Percentiles rank a stretch among this genome's conserved stretches.
Evolutionary conservation across 2,113 vertebrate genomes (phyloP).

Genomic region (Hassar affinis): DNA sequence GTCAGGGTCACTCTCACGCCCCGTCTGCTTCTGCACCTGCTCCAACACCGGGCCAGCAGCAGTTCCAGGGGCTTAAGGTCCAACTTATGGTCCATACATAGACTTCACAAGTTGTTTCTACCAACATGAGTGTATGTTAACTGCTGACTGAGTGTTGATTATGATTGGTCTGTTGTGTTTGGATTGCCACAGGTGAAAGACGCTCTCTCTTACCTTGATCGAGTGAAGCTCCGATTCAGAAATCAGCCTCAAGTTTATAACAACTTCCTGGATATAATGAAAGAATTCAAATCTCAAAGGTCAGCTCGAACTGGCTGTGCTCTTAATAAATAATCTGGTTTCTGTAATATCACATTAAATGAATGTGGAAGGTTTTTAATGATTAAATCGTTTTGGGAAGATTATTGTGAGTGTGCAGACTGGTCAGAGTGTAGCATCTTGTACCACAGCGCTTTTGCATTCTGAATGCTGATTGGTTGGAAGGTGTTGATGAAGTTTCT

Average conservation of each 20-base stretch:
- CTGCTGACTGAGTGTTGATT: background rate
- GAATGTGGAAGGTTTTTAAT: background rate
- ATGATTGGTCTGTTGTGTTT: background rate
- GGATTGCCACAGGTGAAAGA: conserved; percentile 86
- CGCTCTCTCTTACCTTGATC: conserved; percentile 95
- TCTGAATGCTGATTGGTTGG: background rate
- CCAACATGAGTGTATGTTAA: no score
- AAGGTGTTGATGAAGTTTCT: background rate
- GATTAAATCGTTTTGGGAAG: background rate
- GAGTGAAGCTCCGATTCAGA: conserved; percentile 98
- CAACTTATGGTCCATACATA: background rate
- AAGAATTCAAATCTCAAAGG: conserved; percentile 99
- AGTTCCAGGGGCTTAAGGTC: conserved; percentile 98
- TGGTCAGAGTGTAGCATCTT: background rate
- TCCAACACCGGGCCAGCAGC: conserved; percentile 90
- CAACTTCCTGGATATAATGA: conserved; percentile 99
- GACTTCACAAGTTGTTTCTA: background rate
- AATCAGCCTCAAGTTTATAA: conserved; percentile 99
- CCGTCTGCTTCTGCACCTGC: conserved; percentile 73
- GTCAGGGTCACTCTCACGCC: conserved; percentile 84
- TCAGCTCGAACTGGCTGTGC: conserved; percentile 57
- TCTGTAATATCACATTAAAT: background rate
- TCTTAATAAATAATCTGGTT: background rate
- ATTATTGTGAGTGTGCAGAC: background rate
- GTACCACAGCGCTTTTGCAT: no score